phyloP scores from a whole-genome alignment of 2,888 invertebrate genomes.

The Hydraecia micacea region DNA sequence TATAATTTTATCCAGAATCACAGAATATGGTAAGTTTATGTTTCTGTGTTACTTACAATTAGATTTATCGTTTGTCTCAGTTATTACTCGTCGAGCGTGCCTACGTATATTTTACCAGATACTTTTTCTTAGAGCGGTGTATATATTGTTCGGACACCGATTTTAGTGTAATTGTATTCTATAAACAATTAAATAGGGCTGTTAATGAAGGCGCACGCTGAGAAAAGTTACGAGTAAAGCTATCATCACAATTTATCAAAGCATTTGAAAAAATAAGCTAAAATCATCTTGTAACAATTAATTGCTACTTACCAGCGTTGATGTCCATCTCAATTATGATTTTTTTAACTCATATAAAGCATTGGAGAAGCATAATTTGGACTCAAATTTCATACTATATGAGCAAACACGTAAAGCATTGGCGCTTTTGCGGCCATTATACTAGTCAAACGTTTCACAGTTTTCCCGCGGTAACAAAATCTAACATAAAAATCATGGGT shows the following conservation, averaged over 20 bases:
- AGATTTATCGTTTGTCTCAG: conserved; percentile 46
- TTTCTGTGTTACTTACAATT: conserved; percentile 51
- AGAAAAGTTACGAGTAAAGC: conserved; percentile 64
- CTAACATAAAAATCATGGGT: conserved; percentile 60
- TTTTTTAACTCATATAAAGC: conserved; percentile 74
- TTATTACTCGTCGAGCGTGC: conserved; percentile 33
- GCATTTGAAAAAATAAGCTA: conserved; percentile 59
- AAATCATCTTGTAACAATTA: conserved; percentile 51
- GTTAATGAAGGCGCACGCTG: conserved; percentile 51
- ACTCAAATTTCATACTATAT: conserved; percentile 78
- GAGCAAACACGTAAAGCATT: conserved; percentile 88
- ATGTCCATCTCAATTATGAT: conserved; percentile 86
- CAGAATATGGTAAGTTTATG: conserved; percentile 60
- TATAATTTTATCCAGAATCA: conserved; percentile 36
- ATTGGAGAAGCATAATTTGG: conserved; percentile 74
- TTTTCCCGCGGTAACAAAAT: conserved; percentile 88
- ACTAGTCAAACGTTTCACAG: conserved; percentile 87
- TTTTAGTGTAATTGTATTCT: conserved; percentile 40
- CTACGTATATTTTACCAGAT: conserved; percentile 35
- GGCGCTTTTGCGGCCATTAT: conserved; percentile 90
- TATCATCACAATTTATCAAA: conserved; percentile 63
- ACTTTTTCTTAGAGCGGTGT: conserved; percentile 28
- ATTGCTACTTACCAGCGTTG: conserved; percentile 85
- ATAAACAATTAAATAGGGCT: conserved; percentile 28
- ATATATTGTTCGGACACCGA: conserved; percentile 21